phyloP scores from a whole-genome alignment of 2,888 invertebrate species.

The Brenthis daphne region DNA sequence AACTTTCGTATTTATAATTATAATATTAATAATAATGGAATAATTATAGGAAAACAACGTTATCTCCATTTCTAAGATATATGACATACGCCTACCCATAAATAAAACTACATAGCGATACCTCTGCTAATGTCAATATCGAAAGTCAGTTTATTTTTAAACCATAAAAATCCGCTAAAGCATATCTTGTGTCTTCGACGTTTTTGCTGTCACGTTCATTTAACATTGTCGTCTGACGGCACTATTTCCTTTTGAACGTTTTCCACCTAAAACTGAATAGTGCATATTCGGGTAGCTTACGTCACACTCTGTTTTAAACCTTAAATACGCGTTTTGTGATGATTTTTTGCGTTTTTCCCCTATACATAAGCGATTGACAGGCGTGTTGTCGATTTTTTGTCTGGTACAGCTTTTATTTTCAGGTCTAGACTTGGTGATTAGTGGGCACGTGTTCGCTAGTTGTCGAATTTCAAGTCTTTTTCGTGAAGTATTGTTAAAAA shows the following conservation, averaged over 20 bases:
- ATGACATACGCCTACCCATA: too few relatives aligned
- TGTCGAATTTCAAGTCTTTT: slow-evolving; percentile 51
- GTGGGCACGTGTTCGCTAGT: slow-evolving; percentile 58
- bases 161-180: slow-evolving; percentile 25
- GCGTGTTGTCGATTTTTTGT: slow-evolving; percentile 55
- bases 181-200: slow-evolving; percentile 28
- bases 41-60: too few relatives aligned
- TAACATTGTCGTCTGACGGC: slow-evolving; percentile 37
- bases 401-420: slow-evolving; percentile 50
- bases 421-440: slow-evolving; percentile 61
- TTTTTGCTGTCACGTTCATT: slow-evolving; percentile 35
- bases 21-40: too few relatives aligned
- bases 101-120: not conserved
- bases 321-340: slow-evolving; percentile 56
- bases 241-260: slow-evolving; percentile 41
- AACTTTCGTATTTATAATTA: too few relatives aligned
- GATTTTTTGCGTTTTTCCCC: slow-evolving; percentile 40
- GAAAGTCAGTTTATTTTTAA: slow-evolving; percentile 18
- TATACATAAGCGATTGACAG: slow-evolving; percentile 58
- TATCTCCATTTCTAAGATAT: too few relatives aligned
- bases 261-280: slow-evolving; percentile 48
- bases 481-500: slow-evolving; percentile 44
- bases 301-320: slow-evolving; percentile 58
- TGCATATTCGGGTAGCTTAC: slow-evolving; percentile 57
- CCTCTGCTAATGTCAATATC: not conserved